These are phyloP conservation scores for Allobates femoralis DNA, from an alignment of 2,797 vertebrate species.

Conservation along the genomic window DNA sequence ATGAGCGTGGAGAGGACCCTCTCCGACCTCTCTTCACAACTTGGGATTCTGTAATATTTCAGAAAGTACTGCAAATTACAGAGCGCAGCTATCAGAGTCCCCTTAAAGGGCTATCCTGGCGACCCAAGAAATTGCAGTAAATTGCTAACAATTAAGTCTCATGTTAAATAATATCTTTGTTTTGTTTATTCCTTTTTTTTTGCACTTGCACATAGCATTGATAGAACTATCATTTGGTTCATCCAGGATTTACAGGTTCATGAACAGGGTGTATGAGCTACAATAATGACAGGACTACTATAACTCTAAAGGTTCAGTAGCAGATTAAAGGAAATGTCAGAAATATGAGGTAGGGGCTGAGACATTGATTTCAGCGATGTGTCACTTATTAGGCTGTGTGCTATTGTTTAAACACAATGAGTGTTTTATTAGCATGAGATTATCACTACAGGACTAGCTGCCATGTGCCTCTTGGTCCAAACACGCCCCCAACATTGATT, in stretches of 20 bases:
- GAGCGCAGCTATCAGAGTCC: background rate
- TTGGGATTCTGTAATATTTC: constrained; percentile 4
- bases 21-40: background rate
- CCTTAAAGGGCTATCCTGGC: background rate
- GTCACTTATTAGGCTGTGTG: no score
- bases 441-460: no score
- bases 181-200: background rate
- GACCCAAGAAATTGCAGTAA: background rate
- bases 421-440: no score
- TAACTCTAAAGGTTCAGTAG: no score
- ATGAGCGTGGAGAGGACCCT: constrained; percentile 25
- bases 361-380: no score
- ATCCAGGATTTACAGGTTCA: background rate
- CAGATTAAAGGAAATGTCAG: no score
- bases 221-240: background rate
- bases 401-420: no score
- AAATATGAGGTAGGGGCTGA: no score
- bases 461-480: no score
- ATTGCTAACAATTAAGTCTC: background rate
- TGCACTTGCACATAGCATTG: background rate
- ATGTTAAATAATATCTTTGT: background rate
- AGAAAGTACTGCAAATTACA: constrained; percentile 12
- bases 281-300: no score
- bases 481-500: no score
- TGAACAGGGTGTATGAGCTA: background rate